Percentiles rank a stretch among this genome's conserved stretches.
Evolutionary conservation across 1,140 invertebrate species (phyloP).

Genomic region (Formica selysi): DNA sequence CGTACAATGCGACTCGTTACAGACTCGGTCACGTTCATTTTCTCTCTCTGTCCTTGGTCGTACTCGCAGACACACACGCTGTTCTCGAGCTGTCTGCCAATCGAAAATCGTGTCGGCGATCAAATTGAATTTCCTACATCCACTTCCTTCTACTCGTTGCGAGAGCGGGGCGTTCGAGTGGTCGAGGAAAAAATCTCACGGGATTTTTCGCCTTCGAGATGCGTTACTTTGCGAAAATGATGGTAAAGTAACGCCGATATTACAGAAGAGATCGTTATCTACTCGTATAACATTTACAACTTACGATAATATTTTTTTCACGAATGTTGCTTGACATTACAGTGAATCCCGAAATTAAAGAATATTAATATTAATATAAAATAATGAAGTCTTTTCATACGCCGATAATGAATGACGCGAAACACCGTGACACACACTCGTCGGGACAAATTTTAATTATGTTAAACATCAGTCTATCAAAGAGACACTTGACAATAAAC

Average conservation of each 20-base stretch:
- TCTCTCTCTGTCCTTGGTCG: conserved; percentile 46
- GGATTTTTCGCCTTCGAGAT: conserved; percentile 52
- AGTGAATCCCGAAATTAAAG: neutral
- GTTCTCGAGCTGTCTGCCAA: conserved; percentile 62
- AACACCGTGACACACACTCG: neutral
- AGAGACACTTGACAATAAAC: conserved; percentile 49
- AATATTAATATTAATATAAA: neutral
- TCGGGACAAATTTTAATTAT: conserved; percentile 51
- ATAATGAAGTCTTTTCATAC: neutral
- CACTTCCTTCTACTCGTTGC: conserved; percentile 56
- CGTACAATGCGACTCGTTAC: conserved; percentile 69
- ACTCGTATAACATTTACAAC: neutral
- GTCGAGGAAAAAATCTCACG: conserved; percentile 62
- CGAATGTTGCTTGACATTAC: neutral
- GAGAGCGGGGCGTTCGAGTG: conserved; percentile 48
- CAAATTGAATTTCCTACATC: conserved; percentile 73
- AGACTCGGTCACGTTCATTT: conserved; percentile 56
- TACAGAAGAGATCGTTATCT: neutral
- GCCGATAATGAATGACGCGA: neutral
- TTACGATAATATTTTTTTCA: neutral
- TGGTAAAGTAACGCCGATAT: conserved; percentile 5
- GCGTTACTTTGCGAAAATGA: conserved; percentile 3
- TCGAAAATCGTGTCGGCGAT: conserved; percentile 73
- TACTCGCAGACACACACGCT: conserved; percentile 35
- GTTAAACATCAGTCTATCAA: conserved; percentile 52